Percentiles rank a stretch among this genome's conserved stretches.
Evolutionary conservation across 2,797 vertebrate genomes (phyloP).

Genomic region (Xenopus petersii): DNA sequence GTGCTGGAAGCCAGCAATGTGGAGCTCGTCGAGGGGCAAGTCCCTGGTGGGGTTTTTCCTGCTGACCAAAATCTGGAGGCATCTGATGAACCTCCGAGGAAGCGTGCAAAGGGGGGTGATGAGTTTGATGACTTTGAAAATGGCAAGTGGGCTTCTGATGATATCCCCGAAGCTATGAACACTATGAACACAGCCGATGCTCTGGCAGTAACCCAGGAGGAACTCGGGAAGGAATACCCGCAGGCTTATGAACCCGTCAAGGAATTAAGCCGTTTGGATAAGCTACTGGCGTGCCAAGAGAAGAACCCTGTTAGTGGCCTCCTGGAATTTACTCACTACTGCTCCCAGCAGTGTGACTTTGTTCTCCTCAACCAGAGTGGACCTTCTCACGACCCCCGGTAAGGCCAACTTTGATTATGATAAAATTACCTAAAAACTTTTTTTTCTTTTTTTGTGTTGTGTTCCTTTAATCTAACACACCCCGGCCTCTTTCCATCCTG

Average conservation of each 20-base stretch:
- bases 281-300: constrained; percentile 80
- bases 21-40: not conserved
- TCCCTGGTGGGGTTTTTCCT: accelerated
- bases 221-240: constrained; percentile 62
- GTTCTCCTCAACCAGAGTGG: constrained; percentile 86
- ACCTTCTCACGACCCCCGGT: constrained; percentile 93
- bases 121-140: constrained; percentile 58
- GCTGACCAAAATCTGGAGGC: not conserved
- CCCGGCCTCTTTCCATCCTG: too few relatives aligned
- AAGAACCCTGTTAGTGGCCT: constrained; percentile 93
- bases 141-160: constrained; percentile 81
- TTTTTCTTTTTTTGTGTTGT: too few relatives aligned
- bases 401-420: not conserved
- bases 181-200: constrained; percentile 69
- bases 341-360: constrained; percentile 85
- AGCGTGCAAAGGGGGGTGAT: not conserved
- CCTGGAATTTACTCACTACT: constrained; percentile 87
- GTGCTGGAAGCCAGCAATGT: not conserved
- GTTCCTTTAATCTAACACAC: too few relatives aligned
- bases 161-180: constrained; percentile 86
- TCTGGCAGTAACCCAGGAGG: constrained; percentile 62
- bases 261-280: constrained; percentile 62
- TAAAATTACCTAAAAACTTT: too few relatives aligned
- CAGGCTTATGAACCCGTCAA: constrained; percentile 51
- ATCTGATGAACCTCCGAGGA: constrained; percentile 37